Base-by-base conservation (phyloP, 2,113 vertebrate species). In the Ploceus nigricollis region DNA sequence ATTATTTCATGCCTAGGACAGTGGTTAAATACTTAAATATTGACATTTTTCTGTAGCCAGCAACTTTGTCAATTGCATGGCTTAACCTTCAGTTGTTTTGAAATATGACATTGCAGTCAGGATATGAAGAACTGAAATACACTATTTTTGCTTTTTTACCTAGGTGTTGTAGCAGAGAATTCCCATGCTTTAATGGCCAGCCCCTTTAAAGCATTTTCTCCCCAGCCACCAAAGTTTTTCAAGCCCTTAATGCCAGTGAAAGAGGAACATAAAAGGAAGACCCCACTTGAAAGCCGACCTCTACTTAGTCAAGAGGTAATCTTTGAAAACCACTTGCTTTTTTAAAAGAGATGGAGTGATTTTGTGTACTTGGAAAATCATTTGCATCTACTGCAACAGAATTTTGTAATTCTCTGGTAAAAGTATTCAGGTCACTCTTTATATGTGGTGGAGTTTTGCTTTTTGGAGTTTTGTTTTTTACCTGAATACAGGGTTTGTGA, bases 181-280 rank as follows among this genome's bases (percentile, higher is more conserved):
- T 98, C 98, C 25, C 98, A 98, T 31, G 98, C 98, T 97, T 99
- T 99, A 97, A 98, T 97, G 91, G 94, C 98, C 87, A 99, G 98
- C 95, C 98, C 99, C 56, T 99, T 99, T 94, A 99, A 99, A 98
- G 98, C 97, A 45, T 99, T 99, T 92, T 99, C 99, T 81, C 98
- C 99, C 89, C 99, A 99, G 89, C 98, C 99, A 18, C 98, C 99
- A 21, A 99, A 99, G 97, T 99, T 99, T 98, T 99, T 99, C 96
- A 99, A 99, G 95, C 98, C 99, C 37, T 98, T 99, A 93, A 98
- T 99, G 98, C 99, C 99, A 40, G 99, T 99, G 82, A 99, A 98
- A 97, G 99, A 99, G 90, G 99, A 99, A 86, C 98, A 98, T 92
- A 99, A 99, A 96, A 98, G 91, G 87, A 99, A 98, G 96, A 98